phyloP scores from a whole-genome alignment of 2,113 vertebrate genomes.

The Stigmatopora argus region DNA sequence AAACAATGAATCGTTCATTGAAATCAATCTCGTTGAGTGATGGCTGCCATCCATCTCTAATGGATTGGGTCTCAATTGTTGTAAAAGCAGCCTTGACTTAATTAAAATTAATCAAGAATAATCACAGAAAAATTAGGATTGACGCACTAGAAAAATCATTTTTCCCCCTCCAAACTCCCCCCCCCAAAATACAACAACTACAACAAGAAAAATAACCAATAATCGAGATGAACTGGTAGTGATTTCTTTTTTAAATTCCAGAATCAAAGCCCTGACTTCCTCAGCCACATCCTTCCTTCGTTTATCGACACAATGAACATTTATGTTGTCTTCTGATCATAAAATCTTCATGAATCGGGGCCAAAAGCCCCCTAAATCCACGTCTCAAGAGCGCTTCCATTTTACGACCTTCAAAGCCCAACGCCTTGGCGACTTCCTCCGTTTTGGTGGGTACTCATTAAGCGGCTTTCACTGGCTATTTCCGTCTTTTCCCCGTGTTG shows the following conservation, averaged over 20 bases:
- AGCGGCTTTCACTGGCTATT: not conserved
- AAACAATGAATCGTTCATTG: too few species aligned
- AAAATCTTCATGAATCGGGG: not conserved
- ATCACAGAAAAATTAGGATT: too few species aligned
- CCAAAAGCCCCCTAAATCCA: not conserved
- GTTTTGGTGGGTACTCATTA: not conserved
- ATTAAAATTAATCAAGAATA: too few species aligned
- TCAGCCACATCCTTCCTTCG: not conserved
- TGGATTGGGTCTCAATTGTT: too few species aligned
- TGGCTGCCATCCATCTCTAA: too few species aligned
- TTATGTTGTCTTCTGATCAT: not conserved
- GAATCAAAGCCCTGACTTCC: not conserved
- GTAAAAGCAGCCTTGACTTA: too few species aligned
- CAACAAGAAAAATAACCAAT: too few species aligned
- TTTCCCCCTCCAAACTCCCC: too few species aligned
- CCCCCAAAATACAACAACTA: too few species aligned
- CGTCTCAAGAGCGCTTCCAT: not conserved
- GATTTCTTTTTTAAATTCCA: not conserved
- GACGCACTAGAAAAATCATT: too few species aligned
- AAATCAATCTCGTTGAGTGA: too few species aligned
- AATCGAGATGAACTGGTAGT: too few species aligned
- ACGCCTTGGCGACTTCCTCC: not conserved
- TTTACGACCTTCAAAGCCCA: not conserved
- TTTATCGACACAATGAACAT: not conserved
- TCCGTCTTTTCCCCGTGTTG: not conserved